These are phyloP conservation scores for Petrocephalus microphthalmus DNA, from an alignment of 2,113 vertebrate species.

Conservation along the genomic window DNA sequence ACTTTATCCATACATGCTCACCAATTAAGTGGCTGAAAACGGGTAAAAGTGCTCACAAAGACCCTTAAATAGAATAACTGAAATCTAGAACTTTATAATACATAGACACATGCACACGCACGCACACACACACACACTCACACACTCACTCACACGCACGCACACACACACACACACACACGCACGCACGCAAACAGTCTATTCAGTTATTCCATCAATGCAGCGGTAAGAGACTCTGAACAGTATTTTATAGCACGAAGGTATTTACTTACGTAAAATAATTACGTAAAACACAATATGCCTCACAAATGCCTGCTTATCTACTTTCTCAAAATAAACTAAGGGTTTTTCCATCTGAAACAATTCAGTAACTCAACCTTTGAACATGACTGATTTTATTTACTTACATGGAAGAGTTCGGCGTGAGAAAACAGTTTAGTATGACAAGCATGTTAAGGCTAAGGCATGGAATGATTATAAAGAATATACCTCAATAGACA, in stretches of 20 bases:
- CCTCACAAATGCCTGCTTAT: slow-evolving; percentile 56
- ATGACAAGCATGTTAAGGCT: slow-evolving; percentile 91
- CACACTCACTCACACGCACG: slow-evolving; percentile 34
- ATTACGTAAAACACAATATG: slow-evolving; percentile 57
- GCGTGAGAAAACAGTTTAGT: slow-evolving; percentile 74
- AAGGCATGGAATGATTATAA: slow-evolving; percentile 99
- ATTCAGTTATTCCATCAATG: slow-evolving; percentile 98
- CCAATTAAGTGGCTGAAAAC: slow-evolving; percentile 77
- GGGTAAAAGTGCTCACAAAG: slow-evolving; percentile 85
- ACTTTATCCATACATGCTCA: slow-evolving; percentile 8
- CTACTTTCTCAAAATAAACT: slow-evolving; percentile 56
- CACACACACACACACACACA: neutral
- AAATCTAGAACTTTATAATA: slow-evolving; percentile 82
- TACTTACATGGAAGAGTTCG: slow-evolving; percentile 70
- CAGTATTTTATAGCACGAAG: slow-evolving; percentile 85
- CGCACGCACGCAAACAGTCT: slow-evolving; percentile 65
- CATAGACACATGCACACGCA: slow-evolving; percentile 46
- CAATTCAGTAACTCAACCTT: slow-evolving; percentile 73
- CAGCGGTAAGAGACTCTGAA: slow-evolving; percentile 92
- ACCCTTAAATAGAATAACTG: slow-evolving; percentile 80
- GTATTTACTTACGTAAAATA: slow-evolving; percentile 81
- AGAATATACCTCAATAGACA: slow-evolving; percentile 92
- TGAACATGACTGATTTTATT: slow-evolving; percentile 60
- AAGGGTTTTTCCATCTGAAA: slow-evolving; percentile 81
- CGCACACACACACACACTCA: slow-evolving; percentile 12